Evolutionary conservation across 2,888 invertebrate genomes (phyloP).

Genomic region (Resseliella maxima): DNA sequence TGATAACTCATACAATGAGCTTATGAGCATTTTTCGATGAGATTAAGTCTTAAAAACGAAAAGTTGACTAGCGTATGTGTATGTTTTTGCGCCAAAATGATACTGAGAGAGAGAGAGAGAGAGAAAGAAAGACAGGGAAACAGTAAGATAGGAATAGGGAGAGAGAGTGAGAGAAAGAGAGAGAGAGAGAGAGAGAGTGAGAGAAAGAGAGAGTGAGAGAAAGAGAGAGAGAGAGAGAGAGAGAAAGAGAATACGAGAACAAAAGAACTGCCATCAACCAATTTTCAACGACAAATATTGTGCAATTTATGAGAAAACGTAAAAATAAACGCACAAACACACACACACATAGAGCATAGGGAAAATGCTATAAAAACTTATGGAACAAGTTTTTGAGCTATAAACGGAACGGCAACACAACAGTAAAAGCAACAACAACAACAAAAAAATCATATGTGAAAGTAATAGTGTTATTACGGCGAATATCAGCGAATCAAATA

Average conservation of each 20-base stretch:
- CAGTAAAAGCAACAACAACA: background rate
- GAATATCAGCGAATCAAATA: constrained; percentile 36
- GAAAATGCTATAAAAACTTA: constrained; percentile 32
- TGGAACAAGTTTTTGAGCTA: constrained; percentile 27
- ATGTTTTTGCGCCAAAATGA: too few species aligned
- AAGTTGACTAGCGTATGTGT: background rate
- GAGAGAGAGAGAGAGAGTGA: background rate
- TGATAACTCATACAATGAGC: constrained; percentile 12
- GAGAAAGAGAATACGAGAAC: background rate
- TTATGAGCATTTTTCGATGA: constrained; percentile 5
- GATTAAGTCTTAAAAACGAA: background rate
- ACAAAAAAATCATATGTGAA: constrained; percentile 33
- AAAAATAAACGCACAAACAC: too few species aligned
- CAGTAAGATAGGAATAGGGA: too few species aligned
- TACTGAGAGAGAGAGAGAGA: background rate
- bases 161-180: too few species aligned
- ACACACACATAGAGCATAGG: too few species aligned
- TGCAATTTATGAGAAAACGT: constrained; percentile 46
- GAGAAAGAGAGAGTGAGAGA: background rate
- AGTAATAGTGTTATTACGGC: constrained; percentile 41
- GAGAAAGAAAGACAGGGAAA: too few species aligned
- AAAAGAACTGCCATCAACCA: constrained; percentile 26
- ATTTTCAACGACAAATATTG: constrained; percentile 51
- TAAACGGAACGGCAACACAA: background rate
- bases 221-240: background rate